phyloP scores from a whole-genome alignment of 1,140 invertebrate species.

The Apis mellifera region Amel_HAv3.1 CM009931.2:7673001-7673500 shows the following conservation, averaged over 20 bases:
- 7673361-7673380: constrained; percentile 73
- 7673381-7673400: not conserved
- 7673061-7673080: not conserved
- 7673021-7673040: not conserved
- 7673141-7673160: not conserved
- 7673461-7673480: not conserved
- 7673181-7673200: constrained; percentile 25
- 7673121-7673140: not conserved
- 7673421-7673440: constrained; percentile 10
- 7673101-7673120: not conserved
- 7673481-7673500: not conserved
- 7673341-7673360: constrained; percentile 77
- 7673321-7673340: constrained; percentile 71
- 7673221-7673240: constrained; percentile 41
- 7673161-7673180: constrained; percentile 11
- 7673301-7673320: constrained; percentile 33
- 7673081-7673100: not conserved
- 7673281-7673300: constrained; percentile 6
- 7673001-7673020: too few species aligned
- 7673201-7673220: constrained; percentile 62
- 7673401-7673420: constrained; percentile 38
- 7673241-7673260: constrained; percentile 75
- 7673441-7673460: not conserved
- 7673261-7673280: constrained; percentile 73
- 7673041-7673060: not conserved